Percentiles rank a stretch among this genome's conserved stretches.
Evolutionary conservation across 2,888 invertebrate species (phyloP).

Genomic region (Hirtodrosophila histrioides): DNA sequence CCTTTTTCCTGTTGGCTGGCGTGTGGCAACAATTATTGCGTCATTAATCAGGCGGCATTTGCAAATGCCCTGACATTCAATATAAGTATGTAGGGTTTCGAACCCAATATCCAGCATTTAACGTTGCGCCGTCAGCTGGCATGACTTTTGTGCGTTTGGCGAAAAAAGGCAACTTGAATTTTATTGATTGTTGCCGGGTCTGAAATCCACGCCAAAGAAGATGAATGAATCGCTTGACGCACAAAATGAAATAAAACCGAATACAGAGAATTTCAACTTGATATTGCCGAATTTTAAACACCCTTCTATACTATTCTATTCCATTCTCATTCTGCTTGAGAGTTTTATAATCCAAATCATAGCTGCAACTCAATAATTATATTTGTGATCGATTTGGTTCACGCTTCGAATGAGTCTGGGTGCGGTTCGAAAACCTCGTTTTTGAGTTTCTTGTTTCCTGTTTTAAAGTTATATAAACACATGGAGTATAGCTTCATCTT

Average conservation of each 20-base stretch:
- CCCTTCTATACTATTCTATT: slow-evolving; percentile 11
- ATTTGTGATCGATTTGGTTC: no score
- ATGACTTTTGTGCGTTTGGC: slow-evolving; percentile 63
- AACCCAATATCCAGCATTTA: slow-evolving; percentile 6
- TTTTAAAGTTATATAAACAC: no score
- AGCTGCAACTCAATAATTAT: no score
- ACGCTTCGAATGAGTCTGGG: no score
- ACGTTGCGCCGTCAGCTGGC: slow-evolving; percentile 59
- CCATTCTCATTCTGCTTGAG: no score
- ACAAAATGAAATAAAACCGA: slow-evolving; percentile 42
- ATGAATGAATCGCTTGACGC: slow-evolving; percentile 75
- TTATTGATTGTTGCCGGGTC: slow-evolving; percentile 70
- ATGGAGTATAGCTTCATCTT: no score
- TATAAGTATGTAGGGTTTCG: slow-evolving; percentile 30
- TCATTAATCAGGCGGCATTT: slow-evolving; percentile 81
- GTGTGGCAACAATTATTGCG: slow-evolving; percentile 79
- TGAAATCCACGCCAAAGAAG: slow-evolving; percentile 71
- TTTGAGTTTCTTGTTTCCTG: no score
- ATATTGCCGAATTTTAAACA: slow-evolving; percentile 1
- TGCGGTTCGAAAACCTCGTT: no score
- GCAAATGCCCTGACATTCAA: slow-evolving; percentile 71
- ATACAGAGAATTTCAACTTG: not conserved
- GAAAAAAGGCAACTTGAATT: slow-evolving; percentile 75
- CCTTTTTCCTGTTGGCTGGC: slow-evolving; percentile 7
- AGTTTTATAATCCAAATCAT: no score